Conservation (phyloP, 2,797 vertebrate species). For the Coendou prehensilis region DNA sequence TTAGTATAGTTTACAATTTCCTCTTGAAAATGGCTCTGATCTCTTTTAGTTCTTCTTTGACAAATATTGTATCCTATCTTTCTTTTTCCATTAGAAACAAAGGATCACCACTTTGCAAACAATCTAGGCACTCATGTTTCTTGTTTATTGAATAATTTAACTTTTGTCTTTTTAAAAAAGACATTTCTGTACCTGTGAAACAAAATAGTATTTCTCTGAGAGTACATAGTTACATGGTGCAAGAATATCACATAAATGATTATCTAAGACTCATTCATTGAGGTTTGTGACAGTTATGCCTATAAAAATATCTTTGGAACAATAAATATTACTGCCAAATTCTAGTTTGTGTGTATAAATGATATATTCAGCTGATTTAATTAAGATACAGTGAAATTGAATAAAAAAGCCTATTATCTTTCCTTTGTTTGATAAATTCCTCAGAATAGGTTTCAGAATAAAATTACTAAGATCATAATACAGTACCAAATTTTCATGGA, state of each 20-base stretch:
- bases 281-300: neutral
- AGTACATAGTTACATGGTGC: neutral
- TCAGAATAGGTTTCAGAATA: neutral
- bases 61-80: neutral
- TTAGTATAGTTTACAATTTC: neutral
- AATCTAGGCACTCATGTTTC: neutral
- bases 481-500: neutral
- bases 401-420: neutral
- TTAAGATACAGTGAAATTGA: conserved; percentile 52
- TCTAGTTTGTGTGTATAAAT: neutral
- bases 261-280: neutral
- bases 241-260: neutral
- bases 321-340: neutral
- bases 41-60: neutral
- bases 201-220: neutral
- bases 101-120: neutral
- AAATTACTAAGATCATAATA: conserved; percentile 21
- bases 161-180: conserved; percentile 7
- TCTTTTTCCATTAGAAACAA: neutral
- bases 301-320: neutral
- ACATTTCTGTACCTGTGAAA: neutral
- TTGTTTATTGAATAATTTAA: conserved; percentile 3
- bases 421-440: conserved; percentile 31
- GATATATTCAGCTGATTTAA: conserved; percentile 52
- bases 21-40: neutral